Evolutionary conservation across 2,797 vertebrate genomes (phyloP).

Genomic region (Hippocampus kuda): DNA sequence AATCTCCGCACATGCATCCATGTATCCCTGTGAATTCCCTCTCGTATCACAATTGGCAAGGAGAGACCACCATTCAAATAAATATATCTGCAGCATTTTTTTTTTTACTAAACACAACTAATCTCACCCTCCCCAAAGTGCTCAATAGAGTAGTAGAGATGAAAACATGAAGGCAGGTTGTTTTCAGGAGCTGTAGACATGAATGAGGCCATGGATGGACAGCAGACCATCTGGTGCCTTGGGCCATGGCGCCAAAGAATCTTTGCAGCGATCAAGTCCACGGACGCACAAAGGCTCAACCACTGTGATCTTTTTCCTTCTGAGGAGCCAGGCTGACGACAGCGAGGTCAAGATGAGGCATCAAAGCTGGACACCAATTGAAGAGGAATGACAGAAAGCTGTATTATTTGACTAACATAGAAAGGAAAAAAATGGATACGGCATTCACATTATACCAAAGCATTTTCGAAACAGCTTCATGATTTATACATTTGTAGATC

Average conservation of each 20-base stretch:
- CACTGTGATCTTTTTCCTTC: conserved; percentile 16
- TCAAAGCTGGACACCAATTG: conserved; percentile 51
- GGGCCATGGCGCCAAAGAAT: conserved; percentile 22
- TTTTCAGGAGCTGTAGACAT: conserved; percentile 38
- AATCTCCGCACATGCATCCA: conserved; percentile 8
- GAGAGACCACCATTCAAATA: conserved; percentile 42
- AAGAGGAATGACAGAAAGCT: not conserved
- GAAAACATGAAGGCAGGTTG: conserved; percentile 53
- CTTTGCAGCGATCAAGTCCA: conserved; percentile 33
- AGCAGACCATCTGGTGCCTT: conserved; percentile 28
- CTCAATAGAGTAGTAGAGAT: conserved; percentile 41
- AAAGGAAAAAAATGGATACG: not conserved
- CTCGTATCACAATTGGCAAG: conserved; percentile 46
- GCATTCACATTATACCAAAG: not conserved
- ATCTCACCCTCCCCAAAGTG: conserved; percentile 16
- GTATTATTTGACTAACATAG: not conserved
- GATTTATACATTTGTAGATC: not conserved
- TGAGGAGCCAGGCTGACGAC: conserved; percentile 29
- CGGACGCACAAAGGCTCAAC: conserved; percentile 27
- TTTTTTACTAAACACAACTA: conserved; percentile 17
- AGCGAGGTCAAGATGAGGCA: conserved; percentile 60
- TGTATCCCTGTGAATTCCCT: conserved; percentile 23
- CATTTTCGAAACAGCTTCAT: not conserved
- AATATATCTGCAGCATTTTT: conserved; percentile 30
- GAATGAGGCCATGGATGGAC: conserved; percentile 33